Conservation (phyloP, 2,888 invertebrate genomes). For the Drosophila kambysellisi region DNA sequence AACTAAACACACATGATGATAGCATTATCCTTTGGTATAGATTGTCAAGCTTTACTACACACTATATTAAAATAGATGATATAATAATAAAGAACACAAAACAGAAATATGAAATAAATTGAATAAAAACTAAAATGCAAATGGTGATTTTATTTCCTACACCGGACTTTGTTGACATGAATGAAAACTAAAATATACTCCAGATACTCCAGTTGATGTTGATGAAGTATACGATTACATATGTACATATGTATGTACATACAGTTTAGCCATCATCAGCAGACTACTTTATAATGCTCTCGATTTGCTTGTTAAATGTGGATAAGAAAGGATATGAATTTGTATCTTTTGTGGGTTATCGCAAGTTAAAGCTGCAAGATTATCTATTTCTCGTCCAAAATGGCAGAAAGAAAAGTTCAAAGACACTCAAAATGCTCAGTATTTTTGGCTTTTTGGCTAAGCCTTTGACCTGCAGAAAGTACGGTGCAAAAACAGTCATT, state of each 20-base stretch:
- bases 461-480: neutral
- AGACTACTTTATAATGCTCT: neutral
- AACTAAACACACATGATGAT: conserved; percentile 59
- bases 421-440: neutral
- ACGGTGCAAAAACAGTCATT: conserved; percentile 3
- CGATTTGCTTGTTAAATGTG: neutral
- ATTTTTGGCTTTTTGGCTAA: neutral
- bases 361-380: neutral
- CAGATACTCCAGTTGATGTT: neutral
- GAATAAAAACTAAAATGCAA: conserved; percentile 64
- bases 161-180: neutral
- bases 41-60: conserved; percentile 80
- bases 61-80: conserved; percentile 72
- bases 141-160: conserved; percentile 5
- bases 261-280: neutral
- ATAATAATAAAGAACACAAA: conserved; percentile 63
- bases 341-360: neutral
- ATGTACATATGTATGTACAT: neutral
- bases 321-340: neutral
- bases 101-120: conserved; percentile 71
- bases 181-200: neutral
- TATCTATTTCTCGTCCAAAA: neutral
- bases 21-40: conserved; percentile 73
- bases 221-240: neutral
- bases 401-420: neutral